A percentile compares a stretch with the other conserved stretches of the same genome.
Evolutionary conservation across 2,113 vertebrate species (phyloP).

Genomic region (Vulpes ferrilata): DNA sequence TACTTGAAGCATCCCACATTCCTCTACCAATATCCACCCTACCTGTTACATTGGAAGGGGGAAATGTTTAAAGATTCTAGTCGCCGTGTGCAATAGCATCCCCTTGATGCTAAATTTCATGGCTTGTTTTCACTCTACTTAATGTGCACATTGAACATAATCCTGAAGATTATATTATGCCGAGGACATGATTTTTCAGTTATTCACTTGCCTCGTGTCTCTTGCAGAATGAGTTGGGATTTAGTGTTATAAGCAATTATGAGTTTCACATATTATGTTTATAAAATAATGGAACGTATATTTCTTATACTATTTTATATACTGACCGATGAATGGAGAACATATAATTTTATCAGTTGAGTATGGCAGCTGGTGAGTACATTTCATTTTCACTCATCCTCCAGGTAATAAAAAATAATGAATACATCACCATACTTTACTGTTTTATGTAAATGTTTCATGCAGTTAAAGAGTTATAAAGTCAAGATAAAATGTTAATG

Average conservation of each 20-base stretch:
- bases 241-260: constrained; percentile 72
- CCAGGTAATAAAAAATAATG: constrained; percentile 83
- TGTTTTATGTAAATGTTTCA: constrained; percentile 82
- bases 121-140: constrained; percentile 69
- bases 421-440: constrained; percentile 78
- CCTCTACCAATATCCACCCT: background rate
- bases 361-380: constrained; percentile 71
- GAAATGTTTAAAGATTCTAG: constrained; percentile 39
- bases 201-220: constrained; percentile 29
- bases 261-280: constrained; percentile 63
- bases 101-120: constrained; percentile 60
- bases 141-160: constrained; percentile 68
- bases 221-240: constrained; percentile 54
- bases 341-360: constrained; percentile 79
- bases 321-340: constrained; percentile 63
- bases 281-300: constrained; percentile 73
- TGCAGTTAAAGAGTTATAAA: constrained; percentile 80
- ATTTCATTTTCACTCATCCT: constrained; percentile 79
- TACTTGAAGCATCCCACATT: background rate
- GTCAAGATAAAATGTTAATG: constrained; percentile 81
- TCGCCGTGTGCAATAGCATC: background rate
- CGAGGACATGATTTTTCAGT: constrained; percentile 61
- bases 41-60: background rate
- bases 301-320: constrained; percentile 54
- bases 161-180: constrained; percentile 62